A percentile compares a stretch with the other conserved stretches of the same genome.
Evolutionary conservation across 1,140 invertebrate species (phyloP).

Genomic region (Drosophila nasuta): DNA sequence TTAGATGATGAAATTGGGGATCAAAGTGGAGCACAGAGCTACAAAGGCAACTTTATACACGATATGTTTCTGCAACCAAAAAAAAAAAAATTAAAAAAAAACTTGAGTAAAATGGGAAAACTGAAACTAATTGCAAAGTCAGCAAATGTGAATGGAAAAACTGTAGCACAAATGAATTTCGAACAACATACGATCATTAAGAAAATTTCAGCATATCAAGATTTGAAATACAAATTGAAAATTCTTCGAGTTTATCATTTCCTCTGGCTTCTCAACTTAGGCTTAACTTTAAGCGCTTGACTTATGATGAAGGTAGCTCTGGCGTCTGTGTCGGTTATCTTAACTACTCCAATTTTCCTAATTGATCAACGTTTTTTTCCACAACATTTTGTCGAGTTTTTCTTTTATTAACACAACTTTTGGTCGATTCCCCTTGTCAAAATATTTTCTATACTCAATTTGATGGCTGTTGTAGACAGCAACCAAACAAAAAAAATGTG

Average conservation of each 20-base stretch:
- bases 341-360: constrained; percentile 40
- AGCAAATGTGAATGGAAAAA: not conserved
- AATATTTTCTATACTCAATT: constrained; percentile 15
- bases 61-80: not conserved
- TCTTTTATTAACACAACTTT: constrained; percentile 20
- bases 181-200: not conserved
- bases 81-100: not conserved
- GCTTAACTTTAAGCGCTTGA: not conserved
- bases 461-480: constrained; percentile 22
- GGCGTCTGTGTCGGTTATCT: not conserved
- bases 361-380: constrained; percentile 26
- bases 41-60: constrained; percentile 5
- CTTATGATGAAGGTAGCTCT: constrained; percentile 19
- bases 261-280: not conserved
- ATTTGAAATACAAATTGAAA: not conserved
- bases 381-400: not conserved
- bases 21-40: constrained; percentile 12
- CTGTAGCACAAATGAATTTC: not conserved
- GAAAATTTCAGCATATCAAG: not conserved
- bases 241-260: not conserved
- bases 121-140: not conserved
- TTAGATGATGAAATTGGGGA: constrained; percentile 33
- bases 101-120: not conserved
- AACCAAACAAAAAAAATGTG: not conserved
- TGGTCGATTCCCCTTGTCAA: constrained; percentile 36